Conservation (phyloP, 2,888 invertebrate genomes). For the Eristalis pertinax region DNA sequence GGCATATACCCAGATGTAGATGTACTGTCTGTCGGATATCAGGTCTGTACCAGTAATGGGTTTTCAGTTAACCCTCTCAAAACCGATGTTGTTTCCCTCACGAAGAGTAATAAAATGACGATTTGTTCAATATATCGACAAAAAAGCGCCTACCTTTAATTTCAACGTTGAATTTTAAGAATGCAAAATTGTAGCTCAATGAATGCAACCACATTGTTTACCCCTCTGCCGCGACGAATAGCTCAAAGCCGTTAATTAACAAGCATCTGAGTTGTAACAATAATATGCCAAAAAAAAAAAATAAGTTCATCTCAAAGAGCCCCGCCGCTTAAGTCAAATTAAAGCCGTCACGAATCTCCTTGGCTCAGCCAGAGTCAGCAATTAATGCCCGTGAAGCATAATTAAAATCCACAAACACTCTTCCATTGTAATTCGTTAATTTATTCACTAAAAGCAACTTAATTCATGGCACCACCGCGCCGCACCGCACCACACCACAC, state of each 20-base stretch:
- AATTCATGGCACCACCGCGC: slow-evolving; percentile 12
- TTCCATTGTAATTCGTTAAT: slow-evolving; percentile 37
- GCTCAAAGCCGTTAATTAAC: not conserved
- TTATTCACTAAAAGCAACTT: slow-evolving; percentile 45
- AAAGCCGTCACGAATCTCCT: not conserved
- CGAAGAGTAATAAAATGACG: too few relatives aligned
- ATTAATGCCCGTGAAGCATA: slow-evolving; percentile 15
- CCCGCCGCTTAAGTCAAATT: not conserved
- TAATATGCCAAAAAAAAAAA: not conserved
- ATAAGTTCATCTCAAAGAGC: not conserved
- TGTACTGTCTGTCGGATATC: too few relatives aligned
- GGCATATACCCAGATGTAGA: too few relatives aligned
- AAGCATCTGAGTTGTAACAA: not conserved
- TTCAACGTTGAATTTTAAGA: too few relatives aligned
- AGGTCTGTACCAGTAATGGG: too few relatives aligned
- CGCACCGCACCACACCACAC: too few relatives aligned
- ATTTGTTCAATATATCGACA: too few relatives aligned
- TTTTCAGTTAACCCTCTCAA: too few relatives aligned
- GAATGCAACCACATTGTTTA: not conserved
- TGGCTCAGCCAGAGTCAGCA: not conserved
- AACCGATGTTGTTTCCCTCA: too few relatives aligned
- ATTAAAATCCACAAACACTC: slow-evolving; percentile 37
- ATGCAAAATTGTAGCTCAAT: too few relatives aligned
- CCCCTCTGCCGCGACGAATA: not conserved
- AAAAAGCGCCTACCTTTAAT: too few relatives aligned